Evolutionary conservation across 2,797 vertebrate species (phyloP).

Genomic region (Orientallactaga sibirica): DNA sequence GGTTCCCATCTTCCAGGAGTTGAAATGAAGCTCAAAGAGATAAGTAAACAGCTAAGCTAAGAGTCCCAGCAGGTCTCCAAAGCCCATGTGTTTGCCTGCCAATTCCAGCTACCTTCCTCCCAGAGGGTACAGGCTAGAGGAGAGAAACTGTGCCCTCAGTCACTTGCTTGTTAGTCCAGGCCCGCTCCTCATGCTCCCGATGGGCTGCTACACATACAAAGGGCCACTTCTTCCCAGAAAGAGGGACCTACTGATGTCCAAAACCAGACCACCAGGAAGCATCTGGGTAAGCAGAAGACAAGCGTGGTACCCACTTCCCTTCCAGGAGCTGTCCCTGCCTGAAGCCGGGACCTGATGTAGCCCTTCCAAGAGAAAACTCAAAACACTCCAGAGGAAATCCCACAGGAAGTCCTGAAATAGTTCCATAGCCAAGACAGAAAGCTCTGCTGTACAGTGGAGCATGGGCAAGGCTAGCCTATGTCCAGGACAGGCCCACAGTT

Average conservation of each 20-base stretch:
- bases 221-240: not conserved
- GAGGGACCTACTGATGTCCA: not conserved
- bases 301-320: not conserved
- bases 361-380: conserved; percentile 53
- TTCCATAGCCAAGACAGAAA: conserved; percentile 37
- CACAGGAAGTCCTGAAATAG: conserved; percentile 63
- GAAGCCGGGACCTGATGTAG: conserved; percentile 9
- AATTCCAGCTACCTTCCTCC: not conserved
- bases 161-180: not conserved
- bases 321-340: not conserved
- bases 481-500: not conserved
- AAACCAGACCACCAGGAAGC: not conserved
- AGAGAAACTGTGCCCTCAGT: not conserved
- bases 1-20: not conserved
- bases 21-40: not conserved
- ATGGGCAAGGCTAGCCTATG: not conserved
- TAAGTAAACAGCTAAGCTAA: not conserved
- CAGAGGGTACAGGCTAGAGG: not conserved
- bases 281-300: not conserved
- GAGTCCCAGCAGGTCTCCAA: not conserved
- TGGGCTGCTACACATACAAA: not conserved
- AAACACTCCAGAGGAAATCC: conserved; percentile 65
- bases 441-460: not conserved
- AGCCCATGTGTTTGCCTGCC: not conserved
- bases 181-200: not conserved